A percentile compares a stretch with the other conserved stretches of the same genome.
phyloP scores from a whole-genome alignment of 2,888 invertebrate species.

The Mythimna loreyi region DNA sequence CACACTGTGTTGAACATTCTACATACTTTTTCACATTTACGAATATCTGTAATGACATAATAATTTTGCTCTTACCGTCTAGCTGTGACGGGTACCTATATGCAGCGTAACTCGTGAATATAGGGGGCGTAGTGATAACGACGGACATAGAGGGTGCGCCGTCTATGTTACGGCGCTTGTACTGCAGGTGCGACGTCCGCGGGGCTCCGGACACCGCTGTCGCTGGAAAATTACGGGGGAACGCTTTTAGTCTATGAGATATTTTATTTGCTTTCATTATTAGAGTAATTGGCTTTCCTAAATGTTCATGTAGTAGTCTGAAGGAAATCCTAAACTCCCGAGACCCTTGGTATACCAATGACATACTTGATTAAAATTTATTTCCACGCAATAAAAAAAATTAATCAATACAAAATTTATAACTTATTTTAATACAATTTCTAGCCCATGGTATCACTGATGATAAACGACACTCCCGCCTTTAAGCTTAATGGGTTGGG shows the following conservation, averaged over 20 bases:
- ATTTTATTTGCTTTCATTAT: too few relatives aligned
- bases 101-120: constrained; percentile 81
- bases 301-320: fast-evolving
- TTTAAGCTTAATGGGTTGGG: too few relatives aligned
- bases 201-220: constrained; percentile 74
- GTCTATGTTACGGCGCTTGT: constrained; percentile 81
- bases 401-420: too few relatives aligned
- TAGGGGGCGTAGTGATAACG: constrained; percentile 79
- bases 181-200: constrained; percentile 79
- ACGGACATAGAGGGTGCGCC: constrained; percentile 84
- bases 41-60: neutral
- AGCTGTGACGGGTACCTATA: constrained; percentile 85
- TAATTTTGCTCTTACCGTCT: constrained; percentile 77
- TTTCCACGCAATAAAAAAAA: too few relatives aligned
- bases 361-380: too few relatives aligned
- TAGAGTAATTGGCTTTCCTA: neutral
- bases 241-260: neutral
- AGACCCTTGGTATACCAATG: too few relatives aligned
- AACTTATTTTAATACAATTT: too few relatives aligned
- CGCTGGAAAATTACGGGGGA: constrained; percentile 69
- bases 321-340: neutral
- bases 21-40: neutral
- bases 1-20: too few relatives aligned
- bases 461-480: too few relatives aligned
- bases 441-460: too few relatives aligned